Base-by-base conservation (phyloP, 2,113 vertebrate genomes). In the Caretta caretta region DNA sequence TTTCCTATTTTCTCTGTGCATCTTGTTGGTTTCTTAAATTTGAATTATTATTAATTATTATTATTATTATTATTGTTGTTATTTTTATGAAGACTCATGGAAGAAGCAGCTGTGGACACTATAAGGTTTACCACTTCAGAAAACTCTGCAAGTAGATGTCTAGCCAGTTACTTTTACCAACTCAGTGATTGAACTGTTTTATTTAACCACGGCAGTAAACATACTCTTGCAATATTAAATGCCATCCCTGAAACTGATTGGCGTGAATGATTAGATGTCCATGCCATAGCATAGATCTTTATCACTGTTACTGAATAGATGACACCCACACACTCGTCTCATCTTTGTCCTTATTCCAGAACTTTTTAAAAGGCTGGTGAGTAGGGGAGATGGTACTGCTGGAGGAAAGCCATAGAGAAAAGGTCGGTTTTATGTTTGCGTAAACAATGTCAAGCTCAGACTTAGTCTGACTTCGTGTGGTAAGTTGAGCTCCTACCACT, bases 11-110 rank as follows among this genome's bases (percentile, higher is more conserved):
- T n/a, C 53, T 78, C n/a, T 53, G 2, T 25, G 12, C 2, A 10
- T 78, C 19, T 16, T 9, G 31, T n/a, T 78, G 31, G 25, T 84
- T 59, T 86, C 59, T 95, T 88, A 51, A 46, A 53, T 87, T 94
- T 69, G 20, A 75, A 83, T 62, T 22, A 5, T 42, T 13, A 86
- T 88, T 89, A 29, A n/a, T n/a, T n/a, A n/a, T n/a, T n/a, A 83
- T 62, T 22, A 5, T 42, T 13, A 86, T 88, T 89, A 29, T 92
- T 42, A 5, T 42, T 42, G 4, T 42, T 42, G 38, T 42, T 42
- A 5, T 42, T 42, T 42, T 42, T 42, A 53, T 78, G 35, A n/a
- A 69, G 0, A 4, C 17, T 89, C 84, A 7, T 82, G 48, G n/a
- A 72, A 92, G 79, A 92, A 76, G 19, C 8, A 83, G 5, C 10